phyloP scores from a whole-genome alignment of 2,797 vertebrate genomes.

The Vespertilio murinus region DNA sequence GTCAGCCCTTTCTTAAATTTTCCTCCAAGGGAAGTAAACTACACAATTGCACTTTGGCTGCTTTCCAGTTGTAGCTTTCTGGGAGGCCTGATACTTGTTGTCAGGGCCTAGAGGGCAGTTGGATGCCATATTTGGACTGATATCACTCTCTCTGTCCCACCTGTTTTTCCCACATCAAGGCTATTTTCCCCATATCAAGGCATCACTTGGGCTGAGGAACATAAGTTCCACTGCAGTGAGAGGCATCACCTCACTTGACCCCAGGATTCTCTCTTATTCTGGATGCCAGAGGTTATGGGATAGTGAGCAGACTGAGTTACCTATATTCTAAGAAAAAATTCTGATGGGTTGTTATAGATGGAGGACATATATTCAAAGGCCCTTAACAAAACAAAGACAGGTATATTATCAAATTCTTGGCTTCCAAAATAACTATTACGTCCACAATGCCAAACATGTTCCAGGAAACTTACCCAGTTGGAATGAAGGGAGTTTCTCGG shows the following conservation, averaged over 20 bases:
- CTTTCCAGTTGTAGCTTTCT: conserved; percentile 49
- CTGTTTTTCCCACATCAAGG: background rate
- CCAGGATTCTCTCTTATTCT: background rate
- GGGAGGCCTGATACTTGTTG: conserved; percentile 36
- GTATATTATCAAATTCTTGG: background rate
- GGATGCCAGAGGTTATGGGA: background rate
- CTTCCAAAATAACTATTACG: background rate
- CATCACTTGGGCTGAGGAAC: background rate
- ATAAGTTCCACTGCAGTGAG: background rate
- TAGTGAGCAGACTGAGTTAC: background rate
- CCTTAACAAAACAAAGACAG: background rate
- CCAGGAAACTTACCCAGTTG: background rate
- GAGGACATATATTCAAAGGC: background rate
- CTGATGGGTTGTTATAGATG: background rate
- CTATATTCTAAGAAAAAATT: background rate
- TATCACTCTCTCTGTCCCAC: background rate
- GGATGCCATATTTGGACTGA: background rate
- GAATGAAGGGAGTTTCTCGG: background rate
- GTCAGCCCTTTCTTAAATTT: background rate
- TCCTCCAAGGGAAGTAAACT: background rate
- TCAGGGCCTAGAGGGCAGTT: background rate
- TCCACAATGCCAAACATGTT: background rate
- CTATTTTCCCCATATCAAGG: background rate
- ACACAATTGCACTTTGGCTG: background rate
- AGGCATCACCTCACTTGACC: background rate